A percentile compares a stretch with the other conserved stretches of the same genome.
Evolutionary conservation across 2,113 vertebrate species (phyloP).

Genomic region (Elanus axillaris): DNA sequence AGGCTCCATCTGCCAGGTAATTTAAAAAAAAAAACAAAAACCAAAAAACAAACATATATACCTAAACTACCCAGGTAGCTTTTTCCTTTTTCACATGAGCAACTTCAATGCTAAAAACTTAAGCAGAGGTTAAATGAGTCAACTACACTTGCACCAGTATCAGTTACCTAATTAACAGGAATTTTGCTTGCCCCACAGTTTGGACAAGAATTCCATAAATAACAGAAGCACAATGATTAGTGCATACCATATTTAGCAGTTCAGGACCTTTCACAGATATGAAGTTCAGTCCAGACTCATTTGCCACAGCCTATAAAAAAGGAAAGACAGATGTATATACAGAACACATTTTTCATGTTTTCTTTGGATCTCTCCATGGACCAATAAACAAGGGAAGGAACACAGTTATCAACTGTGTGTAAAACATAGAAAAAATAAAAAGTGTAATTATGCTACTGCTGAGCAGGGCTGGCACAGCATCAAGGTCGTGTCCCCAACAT

Average conservation of each 20-base stretch:
- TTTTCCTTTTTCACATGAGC: background rate
- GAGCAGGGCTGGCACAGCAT: too few relatives aligned
- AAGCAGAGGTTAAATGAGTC: background rate
- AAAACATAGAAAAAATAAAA: background rate
- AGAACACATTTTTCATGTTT: background rate
- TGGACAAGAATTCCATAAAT: background rate
- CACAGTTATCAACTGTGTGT: background rate
- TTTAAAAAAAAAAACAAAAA: too few relatives aligned
- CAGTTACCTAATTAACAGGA: background rate
- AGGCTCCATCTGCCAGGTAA: background rate
- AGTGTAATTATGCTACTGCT: background rate
- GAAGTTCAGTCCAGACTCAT: conserved; percentile 97
- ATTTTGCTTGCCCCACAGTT: background rate
- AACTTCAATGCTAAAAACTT: background rate
- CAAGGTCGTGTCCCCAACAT: too few relatives aligned
- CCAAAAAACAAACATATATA: background rate
- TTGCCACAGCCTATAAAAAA: conserved; percentile 88
- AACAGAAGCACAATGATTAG: background rate
- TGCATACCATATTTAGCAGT: conserved; percentile 94
- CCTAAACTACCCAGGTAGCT: background rate
- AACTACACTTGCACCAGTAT: background rate
- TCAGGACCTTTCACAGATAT: conserved; percentile 98
- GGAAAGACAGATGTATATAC: background rate
- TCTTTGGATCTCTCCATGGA: background rate
- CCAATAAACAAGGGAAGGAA: background rate